Conservation (phyloP, 2,113 vertebrate genomes). For the Thalassoma bifasciatum region DNA sequence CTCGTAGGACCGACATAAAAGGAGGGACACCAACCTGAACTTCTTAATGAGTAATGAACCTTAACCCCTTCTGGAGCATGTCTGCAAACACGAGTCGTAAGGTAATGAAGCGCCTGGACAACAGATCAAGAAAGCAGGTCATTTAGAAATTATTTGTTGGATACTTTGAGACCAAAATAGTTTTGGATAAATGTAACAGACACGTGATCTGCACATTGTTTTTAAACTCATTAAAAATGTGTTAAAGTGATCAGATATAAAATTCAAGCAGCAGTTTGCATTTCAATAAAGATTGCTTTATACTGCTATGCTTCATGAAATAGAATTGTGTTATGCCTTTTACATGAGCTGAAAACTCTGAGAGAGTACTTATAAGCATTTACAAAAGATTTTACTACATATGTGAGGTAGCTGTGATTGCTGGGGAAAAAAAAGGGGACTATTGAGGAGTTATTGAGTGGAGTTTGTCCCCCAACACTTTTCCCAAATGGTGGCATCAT, state of each 20-base stretch:
- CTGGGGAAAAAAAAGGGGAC: not conserved
- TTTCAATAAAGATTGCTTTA: not conserved
- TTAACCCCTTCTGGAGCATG: conserved; percentile 99
- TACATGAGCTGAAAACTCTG: too few relatives aligned
- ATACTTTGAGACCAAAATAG: too few relatives aligned
- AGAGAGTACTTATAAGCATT: too few relatives aligned
- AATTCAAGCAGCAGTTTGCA: not conserved
- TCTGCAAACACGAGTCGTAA: conserved; percentile 92
- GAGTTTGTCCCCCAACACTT: not conserved
- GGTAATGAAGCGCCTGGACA: conserved; percentile 74
- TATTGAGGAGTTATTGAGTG: not conserved
- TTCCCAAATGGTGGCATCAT: not conserved
- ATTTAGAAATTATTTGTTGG: not conserved
- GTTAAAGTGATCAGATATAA: not conserved
- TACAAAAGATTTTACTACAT: too few relatives aligned
- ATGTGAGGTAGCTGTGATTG: not conserved
- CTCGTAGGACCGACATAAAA: conserved; percentile 70
- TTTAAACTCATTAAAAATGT: too few relatives aligned
- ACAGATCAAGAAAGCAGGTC: not conserved
- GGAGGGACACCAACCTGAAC: conserved; percentile 65
- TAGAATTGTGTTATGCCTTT: too few relatives aligned
- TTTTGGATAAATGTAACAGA: too few relatives aligned
- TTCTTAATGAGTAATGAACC: conserved; percentile 91
- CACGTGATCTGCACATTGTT: too few relatives aligned
- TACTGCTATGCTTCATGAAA: too few relatives aligned